Percentiles rank a stretch among this genome's conserved stretches.
These are phyloP conservation scores for Erebia ligea DNA, from an alignment of 2,888 invertebrate genomes.

Conservation along the genomic window DNA sequence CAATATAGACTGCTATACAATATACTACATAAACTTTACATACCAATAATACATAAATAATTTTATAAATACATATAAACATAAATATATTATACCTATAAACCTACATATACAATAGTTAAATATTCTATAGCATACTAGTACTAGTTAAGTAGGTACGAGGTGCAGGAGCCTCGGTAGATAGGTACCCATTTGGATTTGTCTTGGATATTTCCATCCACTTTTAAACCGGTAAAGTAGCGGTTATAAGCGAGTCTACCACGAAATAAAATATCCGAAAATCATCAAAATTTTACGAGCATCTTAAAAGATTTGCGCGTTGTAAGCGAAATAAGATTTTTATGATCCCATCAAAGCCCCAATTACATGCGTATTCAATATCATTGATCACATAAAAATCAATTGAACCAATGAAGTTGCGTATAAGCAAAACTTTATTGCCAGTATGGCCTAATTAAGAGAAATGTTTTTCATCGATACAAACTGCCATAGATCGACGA, in stretches of 20 bases:
- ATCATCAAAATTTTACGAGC: too few relatives aligned
- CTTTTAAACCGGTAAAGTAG: neutral
- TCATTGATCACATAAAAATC: slow-evolving; percentile 19
- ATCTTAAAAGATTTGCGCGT: neutral
- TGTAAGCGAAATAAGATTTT: slow-evolving; percentile 6
- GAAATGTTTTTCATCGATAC: neutral
- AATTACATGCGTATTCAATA: slow-evolving; percentile 16
- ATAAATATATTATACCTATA: too few relatives aligned
- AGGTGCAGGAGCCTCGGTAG: too few relatives aligned
- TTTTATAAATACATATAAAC: too few relatives aligned
- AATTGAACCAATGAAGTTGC: slow-evolving; percentile 17
- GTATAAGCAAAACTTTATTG: slow-evolving; percentile 10
- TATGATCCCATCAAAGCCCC: slow-evolving; percentile 2
- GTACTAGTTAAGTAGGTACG: too few relatives aligned
- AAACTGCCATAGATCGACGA: neutral
- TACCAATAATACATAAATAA: too few relatives aligned
- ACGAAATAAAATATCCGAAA: too few relatives aligned
- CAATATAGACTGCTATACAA: too few relatives aligned
- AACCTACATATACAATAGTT: too few relatives aligned
- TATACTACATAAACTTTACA: too few relatives aligned
- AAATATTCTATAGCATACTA: too few relatives aligned
- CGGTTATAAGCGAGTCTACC: neutral
- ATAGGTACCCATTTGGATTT: too few relatives aligned
- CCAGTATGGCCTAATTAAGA: slow-evolving; percentile 15
- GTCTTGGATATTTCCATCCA: neutral